Base-by-base conservation (phyloP, 1,140 invertebrate species). In the Aphidius gifuensis region DNA sequence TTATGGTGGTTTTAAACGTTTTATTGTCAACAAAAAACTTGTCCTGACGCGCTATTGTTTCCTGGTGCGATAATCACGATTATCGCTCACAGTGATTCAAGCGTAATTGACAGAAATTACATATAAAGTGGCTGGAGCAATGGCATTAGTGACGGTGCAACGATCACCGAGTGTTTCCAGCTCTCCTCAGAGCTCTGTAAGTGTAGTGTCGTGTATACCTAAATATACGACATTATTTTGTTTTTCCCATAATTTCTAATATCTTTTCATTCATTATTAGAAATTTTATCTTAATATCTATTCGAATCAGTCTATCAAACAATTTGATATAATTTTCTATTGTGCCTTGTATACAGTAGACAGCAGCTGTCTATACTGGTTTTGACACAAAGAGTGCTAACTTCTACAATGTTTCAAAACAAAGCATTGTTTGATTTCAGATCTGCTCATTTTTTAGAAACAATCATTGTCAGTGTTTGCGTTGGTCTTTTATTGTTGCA, bases 121-220 rank as follows among this genome's bases (percentile, higher is more conserved):
- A 46, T 44, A 54, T 9, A 66, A 66, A 54, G 65, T 66, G 65
- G 62, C 64, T 60, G 58, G 61, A 56, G 51, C 69, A 60, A 70
- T 89, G 87, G 86, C 87, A 74, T 81, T 88, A 75, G 87, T 88
- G 73, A 88, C 86, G 66, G 85, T 89, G 69, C 87, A 88, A 72
- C 83, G 87, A 66, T 88, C 87, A 62, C 87, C 87, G 63, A 88
- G 85, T 72, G 83, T 86, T 62, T 84, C 84, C 74, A 87, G 85
- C 78, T 88, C 86, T 66, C 85, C 85, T 47, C 84, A 83, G 73
- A 87, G 85, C 77, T 86, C 85, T 73, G 82, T 83, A 65, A 83
- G 82, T 83, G 66, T 64, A 61, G 63, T 53, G 39, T 38, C 4
- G 23, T 32, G 23, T 32, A 43, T 49, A 53, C 46, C 51, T 23